Conservation (phyloP, 2,797 vertebrate species). For the Sebastes cheni region DNA sequence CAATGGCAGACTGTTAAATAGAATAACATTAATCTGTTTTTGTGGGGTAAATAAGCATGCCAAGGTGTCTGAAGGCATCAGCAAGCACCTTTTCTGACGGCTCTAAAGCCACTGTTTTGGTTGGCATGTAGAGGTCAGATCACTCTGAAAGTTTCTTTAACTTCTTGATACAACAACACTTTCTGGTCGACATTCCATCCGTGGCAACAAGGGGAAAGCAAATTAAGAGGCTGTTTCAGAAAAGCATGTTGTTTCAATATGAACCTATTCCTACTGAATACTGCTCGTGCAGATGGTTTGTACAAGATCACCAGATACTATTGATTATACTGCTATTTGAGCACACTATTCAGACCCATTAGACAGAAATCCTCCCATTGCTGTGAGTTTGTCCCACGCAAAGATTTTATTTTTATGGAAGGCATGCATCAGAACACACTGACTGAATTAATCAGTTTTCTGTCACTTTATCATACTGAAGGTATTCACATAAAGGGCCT, state of each 20-base stretch:
- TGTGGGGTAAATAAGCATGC: conserved; percentile 29
- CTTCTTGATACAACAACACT: conserved; percentile 22
- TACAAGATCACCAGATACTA: not conserved
- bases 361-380: not conserved
- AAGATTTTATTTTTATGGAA: not conserved
- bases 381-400: not conserved
- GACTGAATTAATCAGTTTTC: not conserved
- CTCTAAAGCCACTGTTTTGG: conserved; percentile 47
- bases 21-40: conserved; percentile 49
- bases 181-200: conserved; percentile 32
- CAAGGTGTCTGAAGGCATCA: conserved; percentile 38
- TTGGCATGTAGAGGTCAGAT: conserved; percentile 43
- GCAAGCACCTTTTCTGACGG: conserved; percentile 14
- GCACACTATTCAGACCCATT: not conserved
- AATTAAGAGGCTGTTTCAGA: conserved; percentile 16
- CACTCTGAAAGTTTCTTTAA: conserved; percentile 40
- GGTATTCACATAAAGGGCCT: conserved; percentile 28
- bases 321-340: not conserved
- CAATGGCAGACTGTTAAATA: conserved; percentile 37
- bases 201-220: conserved; percentile 13
- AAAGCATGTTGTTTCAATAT: conserved; percentile 34
- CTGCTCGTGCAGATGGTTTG: not conserved
- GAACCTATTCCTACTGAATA: conserved; percentile 6
- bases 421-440: not conserved
- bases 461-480: conserved; percentile 24